phyloP scores from a whole-genome alignment of 2,113 vertebrate species.

The Capreolus pygargus region DNA sequence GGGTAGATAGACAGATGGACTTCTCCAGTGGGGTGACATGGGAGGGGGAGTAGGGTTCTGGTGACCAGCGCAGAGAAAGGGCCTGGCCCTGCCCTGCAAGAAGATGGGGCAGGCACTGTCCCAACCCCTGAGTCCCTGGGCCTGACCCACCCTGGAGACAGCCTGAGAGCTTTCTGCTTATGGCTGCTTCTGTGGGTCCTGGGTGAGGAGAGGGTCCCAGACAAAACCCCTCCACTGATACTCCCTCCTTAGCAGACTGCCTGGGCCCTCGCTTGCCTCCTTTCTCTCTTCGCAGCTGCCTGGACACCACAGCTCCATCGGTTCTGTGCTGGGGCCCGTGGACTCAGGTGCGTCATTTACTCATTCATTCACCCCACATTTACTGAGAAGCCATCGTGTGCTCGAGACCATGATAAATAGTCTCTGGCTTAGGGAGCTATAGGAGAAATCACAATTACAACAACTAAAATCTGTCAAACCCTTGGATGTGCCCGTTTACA shows the following conservation, averaged over 20 bases:
- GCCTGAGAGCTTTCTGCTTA: neutral
- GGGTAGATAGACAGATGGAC: neutral
- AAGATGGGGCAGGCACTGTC: neutral
- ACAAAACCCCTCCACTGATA: neutral
- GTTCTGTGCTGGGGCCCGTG: rapidly evolving
- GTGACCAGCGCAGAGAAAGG: neutral
- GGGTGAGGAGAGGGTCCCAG: neutral
- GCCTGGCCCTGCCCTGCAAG: neutral
- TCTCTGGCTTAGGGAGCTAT: neutral
- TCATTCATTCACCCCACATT: neutral
- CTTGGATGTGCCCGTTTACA: neutral
- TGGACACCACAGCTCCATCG: neutral
- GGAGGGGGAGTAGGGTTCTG: neutral
- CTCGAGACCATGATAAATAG: neutral
- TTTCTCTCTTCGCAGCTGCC: neutral
- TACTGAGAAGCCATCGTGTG: neutral
- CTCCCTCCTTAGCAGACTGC: neutral
- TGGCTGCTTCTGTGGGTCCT: neutral
- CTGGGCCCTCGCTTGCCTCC: neutral
- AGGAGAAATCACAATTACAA: neutral
- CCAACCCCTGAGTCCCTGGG: no score
- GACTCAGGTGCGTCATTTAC: neutral
- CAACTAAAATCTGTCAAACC: neutral
- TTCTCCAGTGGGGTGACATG: rapidly evolving
- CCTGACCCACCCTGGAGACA: neutral